A percentile compares a stretch with the other conserved stretches of the same genome.
These are phyloP conservation scores for Cryptomyrus ogoouensis DNA, from an alignment of 2,113 vertebrate genomes.

Conservation along the genomic window DNA sequence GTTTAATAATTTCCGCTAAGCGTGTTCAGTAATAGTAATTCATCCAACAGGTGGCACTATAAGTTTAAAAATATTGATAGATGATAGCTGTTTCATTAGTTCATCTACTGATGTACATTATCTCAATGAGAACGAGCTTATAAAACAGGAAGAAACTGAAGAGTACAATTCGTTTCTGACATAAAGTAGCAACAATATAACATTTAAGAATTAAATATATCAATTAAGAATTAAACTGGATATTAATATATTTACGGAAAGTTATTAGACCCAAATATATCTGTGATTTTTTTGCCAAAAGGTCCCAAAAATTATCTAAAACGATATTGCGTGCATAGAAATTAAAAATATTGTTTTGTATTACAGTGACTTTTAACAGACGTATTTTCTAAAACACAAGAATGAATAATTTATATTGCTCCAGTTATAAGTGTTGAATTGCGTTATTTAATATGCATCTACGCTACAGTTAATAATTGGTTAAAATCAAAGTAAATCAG, in stretches of 20 bases:
- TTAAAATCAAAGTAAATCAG: not conserved
- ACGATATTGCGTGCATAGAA: not conserved
- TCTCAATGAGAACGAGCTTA: not conserved
- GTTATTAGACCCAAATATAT: not conserved
- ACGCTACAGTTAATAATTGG: not conserved
- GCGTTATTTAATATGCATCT: not conserved
- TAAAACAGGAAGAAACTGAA: not conserved
- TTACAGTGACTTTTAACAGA: not conserved
- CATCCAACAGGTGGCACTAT: conserved; percentile 68
- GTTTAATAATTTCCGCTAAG: not conserved
- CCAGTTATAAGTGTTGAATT: not conserved
- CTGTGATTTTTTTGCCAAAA: not conserved
- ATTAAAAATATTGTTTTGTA: not conserved
- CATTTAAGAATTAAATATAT: not conserved
- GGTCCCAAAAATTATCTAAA: not conserved
- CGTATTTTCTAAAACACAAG: not conserved
- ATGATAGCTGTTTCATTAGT: not conserved
- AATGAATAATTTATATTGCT: not conserved
- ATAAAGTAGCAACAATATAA: not conserved
- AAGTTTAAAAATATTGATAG: conserved; percentile 35
- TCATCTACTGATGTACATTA: not conserved
- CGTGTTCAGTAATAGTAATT: conserved; percentile 26
- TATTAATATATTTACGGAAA: not conserved
- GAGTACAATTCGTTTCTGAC: not conserved
- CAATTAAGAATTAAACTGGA: not conserved